Conservation (phyloP, 2,113 vertebrate genomes). For the Gnathonemus longibarbis region DNA sequence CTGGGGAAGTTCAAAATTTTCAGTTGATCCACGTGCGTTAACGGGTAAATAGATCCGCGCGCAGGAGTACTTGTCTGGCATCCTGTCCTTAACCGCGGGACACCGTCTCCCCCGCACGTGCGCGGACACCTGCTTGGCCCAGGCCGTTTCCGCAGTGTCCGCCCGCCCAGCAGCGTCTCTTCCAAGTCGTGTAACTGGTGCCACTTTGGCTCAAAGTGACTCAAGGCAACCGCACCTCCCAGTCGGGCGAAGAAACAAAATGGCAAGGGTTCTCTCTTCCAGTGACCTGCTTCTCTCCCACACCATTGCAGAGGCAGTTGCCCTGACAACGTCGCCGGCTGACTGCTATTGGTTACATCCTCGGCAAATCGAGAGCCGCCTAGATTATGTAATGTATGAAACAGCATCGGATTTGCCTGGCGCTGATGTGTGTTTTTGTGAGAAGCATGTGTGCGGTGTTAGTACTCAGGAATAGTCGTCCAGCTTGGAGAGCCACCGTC, state of each 20-base stretch:
- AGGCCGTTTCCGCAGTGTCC: constrained; percentile 40
- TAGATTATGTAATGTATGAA: constrained; percentile 51
- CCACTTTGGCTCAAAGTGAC: constrained; percentile 35
- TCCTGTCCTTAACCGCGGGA: neutral
- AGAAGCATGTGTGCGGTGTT: constrained; percentile 21
- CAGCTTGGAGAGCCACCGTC: neutral
- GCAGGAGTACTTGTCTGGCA: neutral
- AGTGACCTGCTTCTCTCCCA: constrained; percentile 15
- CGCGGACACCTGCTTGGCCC: constrained; percentile 38
- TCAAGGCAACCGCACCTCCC: neutral
- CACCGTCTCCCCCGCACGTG: constrained; percentile 39
- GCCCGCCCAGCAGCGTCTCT: neutral
- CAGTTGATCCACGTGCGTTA: neutral
- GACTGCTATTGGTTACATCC: constrained; percentile 29
- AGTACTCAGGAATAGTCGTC: neutral
- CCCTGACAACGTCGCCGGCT: constrained; percentile 39
- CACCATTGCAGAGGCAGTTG: constrained; percentile 46
- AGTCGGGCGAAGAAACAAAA: constrained; percentile 30
- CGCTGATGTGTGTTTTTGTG: constrained; percentile 20
- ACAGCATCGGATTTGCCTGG: constrained; percentile 27
- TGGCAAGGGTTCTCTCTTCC: constrained; percentile 29
- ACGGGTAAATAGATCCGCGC: neutral
- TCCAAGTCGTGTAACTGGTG: constrained; percentile 28
- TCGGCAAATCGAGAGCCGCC: constrained; percentile 27
- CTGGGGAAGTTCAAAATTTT: neutral